Evolutionary conservation across 2,797 vertebrate genomes (phyloP), one percentile per base, ranked within the genome.

Genomic region (Helostoma temminkii): DNA sequence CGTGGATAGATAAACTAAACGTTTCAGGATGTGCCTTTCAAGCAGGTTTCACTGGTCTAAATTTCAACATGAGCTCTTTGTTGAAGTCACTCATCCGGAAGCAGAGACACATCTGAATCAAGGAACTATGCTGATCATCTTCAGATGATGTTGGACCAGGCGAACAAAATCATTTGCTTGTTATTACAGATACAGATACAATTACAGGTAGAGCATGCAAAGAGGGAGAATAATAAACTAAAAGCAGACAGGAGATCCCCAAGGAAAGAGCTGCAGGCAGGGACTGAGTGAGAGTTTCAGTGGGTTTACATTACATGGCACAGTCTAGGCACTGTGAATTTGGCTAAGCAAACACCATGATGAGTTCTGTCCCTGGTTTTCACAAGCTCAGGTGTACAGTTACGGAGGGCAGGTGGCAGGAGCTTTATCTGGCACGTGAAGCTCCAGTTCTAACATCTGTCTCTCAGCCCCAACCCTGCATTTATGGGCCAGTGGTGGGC

Each of bases 161-260:
- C 69, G 65, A 83, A 80, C 86, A 4, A 72, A 74, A 74, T 85
- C 22, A 72, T 81, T 76, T 37, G 74, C 69, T 64, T 66, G 36
- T 61, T 52, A 32, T 67, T 59, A 49, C 36, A 76, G 52, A 74
- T 64, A 55, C 25, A 57, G 74, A 64, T 24, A 18, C 26, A 36
- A 37, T n/a, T n/a, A 14, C 41, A 68, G 50, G 67, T 41, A 48
- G 64, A 73, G 47, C 45, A 45, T 65, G 76, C 56, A 76, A 73
- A 74, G 45, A 56, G 64, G 42, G 21, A 16, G 54, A 43, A 49
- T 46, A 46, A 55, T 58, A 48, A 70, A 76, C 58, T 60, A 67
- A 81, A 86, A 83, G 32, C 72, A 78, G 76, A 74, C 50, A 39
- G 79, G 76, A 64, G 70, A 80, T 85, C 78, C 84, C 69, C 34